phyloP scores from a whole-genome alignment of 2,888 invertebrate genomes.

The Frankliniella intonsa region DNA sequence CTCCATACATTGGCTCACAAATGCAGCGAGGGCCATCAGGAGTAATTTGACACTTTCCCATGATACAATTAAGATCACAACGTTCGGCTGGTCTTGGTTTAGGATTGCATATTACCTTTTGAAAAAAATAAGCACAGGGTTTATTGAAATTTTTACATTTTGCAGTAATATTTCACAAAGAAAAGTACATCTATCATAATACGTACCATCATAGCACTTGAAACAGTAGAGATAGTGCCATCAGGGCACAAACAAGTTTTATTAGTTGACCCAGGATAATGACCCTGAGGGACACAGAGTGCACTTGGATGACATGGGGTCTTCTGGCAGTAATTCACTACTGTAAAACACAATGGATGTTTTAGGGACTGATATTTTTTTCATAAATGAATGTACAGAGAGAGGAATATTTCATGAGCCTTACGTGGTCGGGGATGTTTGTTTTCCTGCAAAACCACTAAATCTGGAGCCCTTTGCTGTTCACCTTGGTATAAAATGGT shows the following conservation, averaged over 20 bases:
- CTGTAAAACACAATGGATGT: slow-evolving; percentile 39
- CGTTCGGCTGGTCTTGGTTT: slow-evolving; percentile 38
- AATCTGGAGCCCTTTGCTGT: slow-evolving; percentile 56
- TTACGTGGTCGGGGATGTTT: slow-evolving; percentile 55
- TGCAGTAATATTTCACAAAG: background rate
- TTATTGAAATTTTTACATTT: background rate
- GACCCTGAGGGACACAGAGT: slow-evolving; percentile 48
- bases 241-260: slow-evolving; percentile 56
- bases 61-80: slow-evolving; percentile 57
- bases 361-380: background rate
- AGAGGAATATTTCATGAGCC: slow-evolving; percentile 30
- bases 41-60: slow-evolving; percentile 56
- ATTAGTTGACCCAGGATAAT: slow-evolving; percentile 31
- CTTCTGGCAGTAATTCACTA: slow-evolving; percentile 56
- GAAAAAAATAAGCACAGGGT: background rate
- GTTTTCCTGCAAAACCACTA: slow-evolving; percentile 62
- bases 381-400: slow-evolving; percentile 9
- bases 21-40: slow-evolving; percentile 57
- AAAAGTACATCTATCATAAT: background rate
- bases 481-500: slow-evolving; percentile 50
- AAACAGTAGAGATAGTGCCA: slow-evolving; percentile 46
- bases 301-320: slow-evolving; percentile 59
- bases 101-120: slow-evolving; percentile 37
- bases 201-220: slow-evolving; percentile 35
- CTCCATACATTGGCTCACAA: slow-evolving; percentile 61